These are phyloP conservation scores for Drosophila colorata DNA, from an alignment of 2,888 invertebrate genomes.

Conservation along the genomic window DNA sequence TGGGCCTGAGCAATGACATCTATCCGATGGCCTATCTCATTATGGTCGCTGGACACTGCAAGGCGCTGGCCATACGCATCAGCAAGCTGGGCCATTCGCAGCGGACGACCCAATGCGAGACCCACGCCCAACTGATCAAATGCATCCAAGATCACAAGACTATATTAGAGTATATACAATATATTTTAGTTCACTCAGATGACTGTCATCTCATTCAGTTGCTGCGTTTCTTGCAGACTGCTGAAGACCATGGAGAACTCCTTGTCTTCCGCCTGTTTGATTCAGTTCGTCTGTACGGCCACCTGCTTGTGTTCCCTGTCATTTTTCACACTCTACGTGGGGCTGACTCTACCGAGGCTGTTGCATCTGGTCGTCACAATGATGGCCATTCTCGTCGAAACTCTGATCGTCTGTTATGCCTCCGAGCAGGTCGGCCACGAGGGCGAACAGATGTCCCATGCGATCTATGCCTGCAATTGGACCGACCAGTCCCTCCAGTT, in stretches of 20 bases:
- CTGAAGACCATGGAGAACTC: slow-evolving; percentile 85
- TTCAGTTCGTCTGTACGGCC: slow-evolving; percentile 86
- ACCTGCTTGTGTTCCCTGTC: slow-evolving; percentile 80
- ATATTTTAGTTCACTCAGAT: too few relatives aligned
- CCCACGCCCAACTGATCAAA: slow-evolving; percentile 35
- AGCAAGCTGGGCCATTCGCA: slow-evolving; percentile 6
- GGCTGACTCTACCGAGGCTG: slow-evolving; percentile 35
- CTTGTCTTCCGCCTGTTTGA: slow-evolving; percentile 86
- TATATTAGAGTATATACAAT: slow-evolving; percentile 64
- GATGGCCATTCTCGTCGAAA: slow-evolving; percentile 85
- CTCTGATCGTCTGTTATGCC: slow-evolving; percentile 86
- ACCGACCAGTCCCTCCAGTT: slow-evolving; percentile 86
- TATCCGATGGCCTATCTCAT: slow-evolving; percentile 77
- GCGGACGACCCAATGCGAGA: not conserved
- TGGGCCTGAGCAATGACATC: slow-evolving; percentile 64
- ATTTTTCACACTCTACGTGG: slow-evolving; percentile 84
- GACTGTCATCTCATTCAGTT: not conserved
- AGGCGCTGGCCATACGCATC: slow-evolving; percentile 71
- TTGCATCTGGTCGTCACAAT: slow-evolving; percentile 49
- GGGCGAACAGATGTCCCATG: slow-evolving; percentile 85
- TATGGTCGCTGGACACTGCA: slow-evolving; percentile 76
- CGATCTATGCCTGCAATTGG: slow-evolving; percentile 87
- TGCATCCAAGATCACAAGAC: slow-evolving; percentile 80
- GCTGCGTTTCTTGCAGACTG: slow-evolving; percentile 83
- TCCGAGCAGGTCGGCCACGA: slow-evolving; percentile 86